Evolutionary conservation across 2,797 vertebrate genomes (phyloP), one percentile per base, ranked within the genome.

Genomic region (Galaxias olidus): DNA sequence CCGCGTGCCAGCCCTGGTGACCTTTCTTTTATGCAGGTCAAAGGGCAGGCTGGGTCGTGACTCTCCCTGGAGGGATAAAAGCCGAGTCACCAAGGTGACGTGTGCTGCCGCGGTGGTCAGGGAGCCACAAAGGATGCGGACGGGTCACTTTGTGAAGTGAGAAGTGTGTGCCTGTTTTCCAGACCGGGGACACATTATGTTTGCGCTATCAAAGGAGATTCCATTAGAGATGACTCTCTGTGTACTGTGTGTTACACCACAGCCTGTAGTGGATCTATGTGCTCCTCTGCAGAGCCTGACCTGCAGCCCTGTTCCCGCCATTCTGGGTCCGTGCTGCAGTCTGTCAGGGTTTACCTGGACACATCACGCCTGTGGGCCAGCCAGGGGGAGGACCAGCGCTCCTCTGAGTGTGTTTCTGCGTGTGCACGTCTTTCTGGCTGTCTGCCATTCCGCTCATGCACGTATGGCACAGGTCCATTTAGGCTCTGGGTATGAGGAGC

Each of bases 1-100:
- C 30, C 30, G 30, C 6, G 30, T 30, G 30, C 30, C 2, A 30
- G 30, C 6, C 30, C 2, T 30, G 30, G 30, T 30, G 30, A 79
- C 75, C 78, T 78, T 67, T 66, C 71, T 79, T 84, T 82, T 68
- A 75, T 74, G 19, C 0, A 46, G 82, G 86, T 84, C 53, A 86
- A 69, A 52, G 85, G 83, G 86, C 82, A 87, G 73, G 71, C 75
- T 54, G 69, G 69, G 73, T 78, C 75, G 19, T 70, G 57, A 64
- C 66, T 81, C 78, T 84, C 84, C 67, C 63, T 60, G 78, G 82
- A 73, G 73, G 73, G 73, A 85, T 87, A 84, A 87, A 80, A 30
- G 83, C 42, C 66, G 4, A 12, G 80, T 86, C 79, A 73, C 83
- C 81, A 72, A 13, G 82, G 84, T 74, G 84, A 86, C 80, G 52